A percentile compares a stretch with the other conserved stretches of the same genome.
Conservation (phyloP, 2,797 vertebrate species). For the Carcharodon carcharias region DNA sequence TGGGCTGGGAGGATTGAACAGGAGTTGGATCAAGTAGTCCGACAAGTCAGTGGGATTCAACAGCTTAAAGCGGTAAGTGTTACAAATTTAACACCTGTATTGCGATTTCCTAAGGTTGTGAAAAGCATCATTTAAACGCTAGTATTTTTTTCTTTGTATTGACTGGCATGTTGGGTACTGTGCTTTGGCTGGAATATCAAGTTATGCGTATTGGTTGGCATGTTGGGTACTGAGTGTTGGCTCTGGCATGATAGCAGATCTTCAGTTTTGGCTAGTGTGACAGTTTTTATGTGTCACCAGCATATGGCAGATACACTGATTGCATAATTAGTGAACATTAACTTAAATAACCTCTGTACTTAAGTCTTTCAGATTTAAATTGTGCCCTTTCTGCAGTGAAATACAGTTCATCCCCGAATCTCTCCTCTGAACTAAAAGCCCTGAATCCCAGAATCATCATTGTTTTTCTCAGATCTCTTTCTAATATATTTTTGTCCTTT, state of each 20-base stretch:
- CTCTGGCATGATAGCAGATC: not conserved
- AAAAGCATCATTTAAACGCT: not conserved
- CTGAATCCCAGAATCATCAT: not conserved
- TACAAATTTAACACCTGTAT: not conserved
- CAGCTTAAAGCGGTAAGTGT: conserved; percentile 85
- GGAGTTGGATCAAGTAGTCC: conserved; percentile 91
- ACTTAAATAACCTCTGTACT: not conserved
- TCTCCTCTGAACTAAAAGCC: not conserved
- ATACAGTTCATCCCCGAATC: not conserved
- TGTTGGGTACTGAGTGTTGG: not conserved
- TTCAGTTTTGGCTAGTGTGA: not conserved
- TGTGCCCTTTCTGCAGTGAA: not conserved
- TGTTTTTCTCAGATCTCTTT: not conserved
- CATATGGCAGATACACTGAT: not conserved
- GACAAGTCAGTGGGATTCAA: conserved; percentile 86
- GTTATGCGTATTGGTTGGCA: not conserved
- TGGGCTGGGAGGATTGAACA: conserved; percentile 95
- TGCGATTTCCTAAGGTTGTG: not conserved
- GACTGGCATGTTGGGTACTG: not conserved
- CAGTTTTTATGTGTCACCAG: not conserved
- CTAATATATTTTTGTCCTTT: not conserved
- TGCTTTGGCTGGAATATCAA: not conserved
- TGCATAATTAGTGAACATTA: not conserved
- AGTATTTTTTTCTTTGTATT: not conserved
- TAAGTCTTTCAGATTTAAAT: not conserved